Evolutionary conservation across 1,140 invertebrate species (phyloP), one percentile per base, ranked within the genome.

Genomic region (Conus betulinus): DNA sequence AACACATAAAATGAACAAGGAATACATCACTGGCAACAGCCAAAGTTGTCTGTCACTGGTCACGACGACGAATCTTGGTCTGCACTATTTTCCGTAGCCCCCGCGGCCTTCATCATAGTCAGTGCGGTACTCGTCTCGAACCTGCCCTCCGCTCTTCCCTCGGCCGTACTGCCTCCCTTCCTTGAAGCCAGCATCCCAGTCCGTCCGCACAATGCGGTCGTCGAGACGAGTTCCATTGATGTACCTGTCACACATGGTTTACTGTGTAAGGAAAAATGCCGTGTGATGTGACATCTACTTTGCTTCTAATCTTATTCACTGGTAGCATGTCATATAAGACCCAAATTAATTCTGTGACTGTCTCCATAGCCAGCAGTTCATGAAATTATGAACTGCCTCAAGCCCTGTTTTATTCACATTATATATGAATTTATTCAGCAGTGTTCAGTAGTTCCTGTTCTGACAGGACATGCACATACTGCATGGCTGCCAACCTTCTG

Each of bases 171-270:
- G 99, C 93, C 99, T 96, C 5, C 99, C 99, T 96, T 99, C 99
- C 85, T 99, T 97, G 96, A 99, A 99, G 7, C 99, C 99, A 82
- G 99, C 99, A 96, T 99, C 99, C 99, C 99, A 99, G 96, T 99
- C 99, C 87, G 98, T 99, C 93, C 99, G 96, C 52, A 99, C 98
- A 84, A 99, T 98, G 94, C 99, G 96, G 93, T 99, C 99, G 96
- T 99, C 99, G 25, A 99, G 95, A 90, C 99, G 96, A 0, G 99
- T 99, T 5, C 98, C 98, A 96, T 99, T 99, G 11, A 99, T 96
- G 95, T 98, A 99, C 6, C 85, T 87, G 85, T 11, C 2, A 55
- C 67, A 71, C 6, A 23, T n/a, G 20, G 20, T 23, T 71, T 71
- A 71, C 6, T 17, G 67, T 71, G 57, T 60, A 15, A 60, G 57